Evolutionary conservation across 2,113 vertebrate species (phyloP).

Genomic region (Cathartes aura): DNA sequence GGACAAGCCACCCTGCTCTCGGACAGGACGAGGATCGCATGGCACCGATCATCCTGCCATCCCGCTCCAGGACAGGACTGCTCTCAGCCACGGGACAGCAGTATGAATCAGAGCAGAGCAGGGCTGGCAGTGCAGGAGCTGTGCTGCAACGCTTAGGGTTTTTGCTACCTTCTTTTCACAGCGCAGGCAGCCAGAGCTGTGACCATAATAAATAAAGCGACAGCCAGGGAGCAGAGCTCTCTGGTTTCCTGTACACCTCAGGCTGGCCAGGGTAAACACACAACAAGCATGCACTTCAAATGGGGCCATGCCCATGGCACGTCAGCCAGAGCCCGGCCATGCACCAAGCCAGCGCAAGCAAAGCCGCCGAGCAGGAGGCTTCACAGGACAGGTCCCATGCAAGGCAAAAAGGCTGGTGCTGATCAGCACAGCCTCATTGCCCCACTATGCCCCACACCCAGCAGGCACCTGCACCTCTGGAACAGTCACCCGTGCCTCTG

Average conservation of each 20-base stretch:
- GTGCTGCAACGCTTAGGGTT: background rate
- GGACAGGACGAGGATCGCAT: fast-evolving
- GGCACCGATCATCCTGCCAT: fast-evolving
- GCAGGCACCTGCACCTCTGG: background rate
- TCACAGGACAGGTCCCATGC: background rate
- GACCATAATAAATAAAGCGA: slow-evolving; percentile 55
- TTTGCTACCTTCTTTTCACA: slow-evolving; percentile 11
- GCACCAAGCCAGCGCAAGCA: fast-evolving
- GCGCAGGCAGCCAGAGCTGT: background rate
- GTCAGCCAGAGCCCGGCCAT: background rate
- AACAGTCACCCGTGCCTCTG: background rate
- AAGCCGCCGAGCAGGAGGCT: background rate
- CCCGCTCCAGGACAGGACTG: background rate
- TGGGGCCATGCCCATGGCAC: background rate
- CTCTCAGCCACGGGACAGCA: background rate
- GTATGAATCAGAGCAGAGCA: background rate
- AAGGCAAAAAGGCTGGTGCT: background rate
- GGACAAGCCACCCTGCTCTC: background rate
- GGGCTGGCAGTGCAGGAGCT: background rate
- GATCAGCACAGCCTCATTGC: background rate
- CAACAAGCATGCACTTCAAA: slow-evolving; percentile 46
- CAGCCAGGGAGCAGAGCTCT: slow-evolving; percentile 36
- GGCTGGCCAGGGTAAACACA: slow-evolving; percentile 58
- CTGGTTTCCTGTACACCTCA: slow-evolving; percentile 65
- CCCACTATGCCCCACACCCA: background rate